phyloP scores from a whole-genome alignment of 2,888 invertebrate species.

The Diarsia rubi region DNA sequence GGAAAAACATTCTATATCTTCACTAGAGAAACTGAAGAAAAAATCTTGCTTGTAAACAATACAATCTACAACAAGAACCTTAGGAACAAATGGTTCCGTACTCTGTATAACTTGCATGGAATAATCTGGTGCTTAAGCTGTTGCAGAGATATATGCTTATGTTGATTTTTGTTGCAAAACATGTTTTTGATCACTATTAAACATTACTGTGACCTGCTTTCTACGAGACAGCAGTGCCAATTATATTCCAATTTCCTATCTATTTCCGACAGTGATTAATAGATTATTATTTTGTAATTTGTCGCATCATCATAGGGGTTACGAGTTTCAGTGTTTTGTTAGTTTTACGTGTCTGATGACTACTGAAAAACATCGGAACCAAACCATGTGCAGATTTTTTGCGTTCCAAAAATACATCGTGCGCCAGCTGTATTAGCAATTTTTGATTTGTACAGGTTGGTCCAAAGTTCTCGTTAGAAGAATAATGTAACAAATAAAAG shows the following conservation, averaged over 20 bases:
- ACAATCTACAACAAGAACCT: slow-evolving; percentile 1
- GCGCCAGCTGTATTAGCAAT: background rate
- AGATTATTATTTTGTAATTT: slow-evolving; percentile 40
- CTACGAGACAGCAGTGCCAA: slow-evolving; percentile 58
- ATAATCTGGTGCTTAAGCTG: slow-evolving; percentile 17
- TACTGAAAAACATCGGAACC: no score
- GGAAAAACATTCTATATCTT: background rate
- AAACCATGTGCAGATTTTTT: background rate
- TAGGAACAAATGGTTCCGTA: slow-evolving; percentile 12
- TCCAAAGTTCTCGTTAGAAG: background rate
- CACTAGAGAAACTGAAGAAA: background rate
- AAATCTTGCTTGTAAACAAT: background rate
- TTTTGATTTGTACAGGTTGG: background rate
- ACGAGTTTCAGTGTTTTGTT: background rate
- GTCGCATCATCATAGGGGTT: slow-evolving; percentile 36
- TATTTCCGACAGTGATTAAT: slow-evolving; percentile 54
- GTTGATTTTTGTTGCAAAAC: slow-evolving; percentile 46
- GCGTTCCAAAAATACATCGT: background rate
- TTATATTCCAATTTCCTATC: slow-evolving; percentile 59
- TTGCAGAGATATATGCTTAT: slow-evolving; percentile 30
- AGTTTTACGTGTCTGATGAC: background rate
- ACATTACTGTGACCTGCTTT: slow-evolving; percentile 58
- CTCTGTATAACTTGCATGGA: slow-evolving; percentile 15
- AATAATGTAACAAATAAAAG: background rate
- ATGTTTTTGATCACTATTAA: slow-evolving; percentile 41